A percentile compares a stretch with the other conserved stretches of the same genome.
Evolutionary conservation across 1,140 invertebrate species (phyloP).

Genomic region (Potamilus streckersoni): DNA sequence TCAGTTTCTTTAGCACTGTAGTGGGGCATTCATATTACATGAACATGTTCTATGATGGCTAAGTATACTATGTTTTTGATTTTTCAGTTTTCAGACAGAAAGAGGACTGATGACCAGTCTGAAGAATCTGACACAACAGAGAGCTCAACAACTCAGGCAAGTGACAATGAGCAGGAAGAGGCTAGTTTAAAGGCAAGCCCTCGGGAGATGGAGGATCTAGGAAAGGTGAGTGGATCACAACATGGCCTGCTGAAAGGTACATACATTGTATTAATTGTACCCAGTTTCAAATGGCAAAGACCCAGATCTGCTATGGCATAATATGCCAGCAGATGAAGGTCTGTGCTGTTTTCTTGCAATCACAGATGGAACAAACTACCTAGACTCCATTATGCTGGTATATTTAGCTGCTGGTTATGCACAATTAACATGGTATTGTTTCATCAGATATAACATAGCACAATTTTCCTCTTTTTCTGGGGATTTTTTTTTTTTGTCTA

Average conservation of each 20-base stretch:
- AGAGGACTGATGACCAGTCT: conserved; percentile 18
- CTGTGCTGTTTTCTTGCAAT: not conserved
- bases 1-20: not conserved
- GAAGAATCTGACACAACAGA: conserved; percentile 42
- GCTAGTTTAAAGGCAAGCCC: conserved; percentile 30
- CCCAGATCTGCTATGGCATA: not conserved
- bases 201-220: conserved; percentile 56
- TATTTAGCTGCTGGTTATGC: too few relatives aligned
- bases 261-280: not conserved
- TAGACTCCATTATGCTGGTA: not conserved
- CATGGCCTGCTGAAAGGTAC: not conserved
- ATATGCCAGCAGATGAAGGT: not conserved
- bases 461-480: too few relatives aligned
- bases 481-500: too few relatives aligned
- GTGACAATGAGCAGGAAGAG: conserved; percentile 35
- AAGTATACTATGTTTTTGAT: not conserved
- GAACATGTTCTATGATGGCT: not conserved
- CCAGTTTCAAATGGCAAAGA: not conserved
- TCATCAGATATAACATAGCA: too few relatives aligned
- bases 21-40: not conserved
- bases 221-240: conserved; percentile 45
- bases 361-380: not conserved
- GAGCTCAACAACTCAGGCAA: conserved; percentile 35
- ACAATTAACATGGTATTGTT: too few relatives aligned
- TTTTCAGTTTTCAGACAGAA: conserved; percentile 6